Evolutionary conservation across 2,888 invertebrate species (phyloP).

Genomic region (Autographa gamma): DNA sequence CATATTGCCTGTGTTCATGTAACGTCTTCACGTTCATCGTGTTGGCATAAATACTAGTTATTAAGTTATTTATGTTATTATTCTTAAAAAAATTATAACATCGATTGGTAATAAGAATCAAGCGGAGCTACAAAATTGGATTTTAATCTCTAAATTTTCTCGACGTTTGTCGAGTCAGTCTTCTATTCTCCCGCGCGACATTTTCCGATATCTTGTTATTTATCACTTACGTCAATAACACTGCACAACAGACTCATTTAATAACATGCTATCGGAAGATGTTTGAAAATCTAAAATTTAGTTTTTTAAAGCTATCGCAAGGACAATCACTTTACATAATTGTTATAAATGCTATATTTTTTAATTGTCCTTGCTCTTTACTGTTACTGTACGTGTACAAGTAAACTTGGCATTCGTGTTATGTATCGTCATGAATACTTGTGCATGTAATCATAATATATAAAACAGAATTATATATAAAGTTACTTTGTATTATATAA

Average conservation of each 20-base stretch:
- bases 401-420: background rate
- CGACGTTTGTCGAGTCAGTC: constrained; percentile 69
- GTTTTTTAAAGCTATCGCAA: constrained; percentile 38
- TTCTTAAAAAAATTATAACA: constrained; percentile 73
- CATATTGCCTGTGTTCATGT: constrained; percentile 78
- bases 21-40: constrained; percentile 65
- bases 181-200: constrained; percentile 68
- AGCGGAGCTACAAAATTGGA: constrained; percentile 86
- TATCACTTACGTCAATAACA: background rate
- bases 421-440: background rate
- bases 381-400: constrained; percentile 3
- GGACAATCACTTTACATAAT: constrained; percentile 31
- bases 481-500: constrained; percentile 21
- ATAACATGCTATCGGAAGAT: constrained; percentile 58
- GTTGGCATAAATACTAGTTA: constrained; percentile 59
- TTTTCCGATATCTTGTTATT: constrained; percentile 58
- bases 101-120: constrained; percentile 81
- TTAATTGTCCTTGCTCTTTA: constrained; percentile 42
- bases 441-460: constrained; percentile 3
- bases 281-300: constrained; percentile 40
- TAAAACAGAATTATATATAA: background rate
- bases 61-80: constrained; percentile 40
- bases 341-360: constrained; percentile 20
- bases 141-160: constrained; percentile 73
- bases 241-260: background rate